Base-by-base conservation (phyloP, 2,797 vertebrate species). In the Meda fulgida region DNA sequence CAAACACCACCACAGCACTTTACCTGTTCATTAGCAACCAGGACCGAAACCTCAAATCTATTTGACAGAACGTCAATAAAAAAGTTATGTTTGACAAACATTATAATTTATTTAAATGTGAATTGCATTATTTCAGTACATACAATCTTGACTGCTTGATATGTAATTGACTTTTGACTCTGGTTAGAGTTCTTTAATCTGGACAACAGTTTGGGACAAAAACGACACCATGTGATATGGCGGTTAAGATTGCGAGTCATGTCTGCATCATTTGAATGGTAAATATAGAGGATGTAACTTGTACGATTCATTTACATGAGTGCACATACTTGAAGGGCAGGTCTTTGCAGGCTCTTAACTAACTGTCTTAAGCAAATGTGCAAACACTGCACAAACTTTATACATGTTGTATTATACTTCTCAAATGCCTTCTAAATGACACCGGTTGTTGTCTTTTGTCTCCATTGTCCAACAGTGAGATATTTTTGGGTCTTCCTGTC, bases 231-330 rank as follows among this genome's bases (percentile, higher is more conserved):
- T 55, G 72, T 55, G 55, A 60, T 80, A 70, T 75, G 80, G 65
- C 21, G 43, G 75, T 58, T 69, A 60, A 60, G n/a, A 26, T 58
- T 75, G 72, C 70, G 71, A 65, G 18, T 31, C 67, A 65, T 72
- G 34, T 71, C 69, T 53, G 72, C 36, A 34, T 10, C 60, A 86
- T 93, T 92, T 93, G 89, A 90, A 89, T 90, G 80, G 89, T 86
- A 89, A 91, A 93, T 86, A 79, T 31, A 36, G 53, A 78, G 36
- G 77, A 84, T 85, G 53, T 72, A 67, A 58, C 51, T 81, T 11
- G 60, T 38, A 55, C 29, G 72, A 72, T 65, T 76, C 0, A 84
- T 92, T 88, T 89, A 23, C 89, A 88, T 88, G 43, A 38, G 31
- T 34, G 48, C 46, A 48, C 43, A 70, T 72, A 90, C 91, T 77